A percentile compares a stretch with the other conserved stretches of the same genome.
Evolutionary conservation across 2,888 invertebrate species (phyloP).

Genomic region (Papilio protenor): DNA sequence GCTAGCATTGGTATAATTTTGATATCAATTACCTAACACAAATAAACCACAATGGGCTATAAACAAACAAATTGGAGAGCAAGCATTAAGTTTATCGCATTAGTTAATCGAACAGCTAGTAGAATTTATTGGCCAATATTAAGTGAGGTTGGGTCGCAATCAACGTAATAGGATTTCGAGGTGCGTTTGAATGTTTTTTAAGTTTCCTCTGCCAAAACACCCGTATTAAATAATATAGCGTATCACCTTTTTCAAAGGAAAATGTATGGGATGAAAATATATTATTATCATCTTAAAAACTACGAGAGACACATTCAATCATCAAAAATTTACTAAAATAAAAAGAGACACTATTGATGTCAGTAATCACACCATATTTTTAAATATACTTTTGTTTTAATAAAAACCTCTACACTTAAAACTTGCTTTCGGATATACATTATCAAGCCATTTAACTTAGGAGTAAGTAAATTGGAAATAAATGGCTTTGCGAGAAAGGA

Average conservation of each 20-base stretch:
- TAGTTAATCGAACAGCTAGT: slow-evolving; percentile 13
- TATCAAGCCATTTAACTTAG: too few relatives aligned
- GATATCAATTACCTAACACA: neutral
- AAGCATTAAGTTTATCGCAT: slow-evolving; percentile 39
- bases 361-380: too few relatives aligned
- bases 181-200: neutral
- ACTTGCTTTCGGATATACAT: too few relatives aligned
- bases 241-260: neutral
- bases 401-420: too few relatives aligned
- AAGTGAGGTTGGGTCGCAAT: slow-evolving; percentile 15
- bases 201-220: neutral
- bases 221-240: neutral
- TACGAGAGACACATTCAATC: too few relatives aligned
- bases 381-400: too few relatives aligned
- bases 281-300: neutral
- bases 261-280: neutral
- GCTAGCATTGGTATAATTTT: neutral
- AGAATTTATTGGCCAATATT: slow-evolving; percentile 5
- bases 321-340: too few relatives aligned
- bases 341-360: too few relatives aligned
- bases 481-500: too few relatives aligned
- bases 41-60: slow-evolving; percentile 1
- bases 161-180: slow-evolving; percentile 9
- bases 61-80: slow-evolving; percentile 21
- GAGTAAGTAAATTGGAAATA: too few relatives aligned